Conservation (phyloP, 2,888 invertebrate genomes). For the Bedellia somnulentella region DNA sequence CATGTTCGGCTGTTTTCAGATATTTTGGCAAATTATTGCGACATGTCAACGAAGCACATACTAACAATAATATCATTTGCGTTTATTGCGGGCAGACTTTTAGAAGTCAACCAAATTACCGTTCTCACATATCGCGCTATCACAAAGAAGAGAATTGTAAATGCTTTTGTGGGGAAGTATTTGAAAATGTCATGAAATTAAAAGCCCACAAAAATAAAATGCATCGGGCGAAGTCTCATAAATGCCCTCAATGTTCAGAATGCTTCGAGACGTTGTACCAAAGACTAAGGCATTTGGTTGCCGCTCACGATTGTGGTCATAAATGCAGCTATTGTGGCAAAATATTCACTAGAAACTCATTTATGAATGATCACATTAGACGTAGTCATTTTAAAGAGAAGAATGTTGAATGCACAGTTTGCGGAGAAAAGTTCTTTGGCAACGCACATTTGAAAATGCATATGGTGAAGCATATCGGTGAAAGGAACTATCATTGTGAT, state of each 20-base stretch:
- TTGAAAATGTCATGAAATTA: slow-evolving; percentile 44
- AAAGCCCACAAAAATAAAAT: slow-evolving; percentile 46
- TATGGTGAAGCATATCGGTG: slow-evolving; percentile 50
- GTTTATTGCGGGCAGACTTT: slow-evolving; percentile 11
- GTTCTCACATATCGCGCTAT: slow-evolving; percentile 10
- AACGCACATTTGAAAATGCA: slow-evolving; percentile 53
- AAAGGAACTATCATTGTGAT: slow-evolving; percentile 47
- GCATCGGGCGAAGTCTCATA: slow-evolving; percentile 48
- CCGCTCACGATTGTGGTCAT: slow-evolving; percentile 31
- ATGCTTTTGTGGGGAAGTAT: slow-evolving; percentile 41
- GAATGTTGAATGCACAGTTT: slow-evolving; percentile 37
- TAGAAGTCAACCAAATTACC: slow-evolving; percentile 9
- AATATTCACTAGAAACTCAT: slow-evolving; percentile 41
- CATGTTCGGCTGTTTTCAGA: slow-evolving; percentile 27
- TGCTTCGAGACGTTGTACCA: slow-evolving; percentile 40
- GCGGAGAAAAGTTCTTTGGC: slow-evolving; percentile 44
- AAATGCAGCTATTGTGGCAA: slow-evolving; percentile 48
- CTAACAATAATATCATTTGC: slow-evolving; percentile 10
- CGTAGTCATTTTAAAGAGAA: slow-evolving; percentile 42
- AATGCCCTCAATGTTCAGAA: slow-evolving; percentile 44
- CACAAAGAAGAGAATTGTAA: slow-evolving; percentile 11
- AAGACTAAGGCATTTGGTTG: slow-evolving; percentile 38
- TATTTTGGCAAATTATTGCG: slow-evolving; percentile 11
- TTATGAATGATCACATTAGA: slow-evolving; percentile 48
- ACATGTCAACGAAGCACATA: slow-evolving; percentile 11